phyloP scores from a whole-genome alignment of 2,888 invertebrate genomes.

The Muschampia plurimacula region DNA sequence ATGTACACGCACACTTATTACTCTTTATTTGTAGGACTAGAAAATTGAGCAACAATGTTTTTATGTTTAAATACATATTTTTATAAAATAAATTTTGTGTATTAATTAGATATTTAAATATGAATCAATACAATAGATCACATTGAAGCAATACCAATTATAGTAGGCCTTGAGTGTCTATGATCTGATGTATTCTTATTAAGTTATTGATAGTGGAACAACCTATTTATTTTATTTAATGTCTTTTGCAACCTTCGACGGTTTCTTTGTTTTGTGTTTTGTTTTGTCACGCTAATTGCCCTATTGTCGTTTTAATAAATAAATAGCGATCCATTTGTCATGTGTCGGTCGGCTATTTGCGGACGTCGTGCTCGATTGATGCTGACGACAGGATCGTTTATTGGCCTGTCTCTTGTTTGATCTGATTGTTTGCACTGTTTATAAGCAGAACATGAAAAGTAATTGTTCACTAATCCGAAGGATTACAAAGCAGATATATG shows the following conservation, averaged over 20 bases:
- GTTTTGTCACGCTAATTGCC: constrained; percentile 70
- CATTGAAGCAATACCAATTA: not conserved
- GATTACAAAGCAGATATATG: not conserved
- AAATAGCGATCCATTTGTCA: constrained; percentile 56
- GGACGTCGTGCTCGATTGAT: constrained; percentile 51
- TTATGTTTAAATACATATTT: too few species aligned
- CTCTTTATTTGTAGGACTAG: not conserved
- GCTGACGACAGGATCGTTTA: constrained; percentile 51
- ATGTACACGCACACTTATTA: too few species aligned
- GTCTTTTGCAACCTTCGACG: constrained; percentile 54
- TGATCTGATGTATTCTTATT: not conserved
- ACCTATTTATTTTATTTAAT: constrained; percentile 13
- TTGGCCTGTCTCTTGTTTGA: constrained; percentile 42
- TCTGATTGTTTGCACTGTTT: constrained; percentile 29
- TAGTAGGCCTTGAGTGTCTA: not conserved
- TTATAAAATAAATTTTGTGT: not conserved
- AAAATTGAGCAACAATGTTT: not conserved
- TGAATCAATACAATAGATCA: not conserved
- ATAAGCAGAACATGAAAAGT: constrained; percentile 16
- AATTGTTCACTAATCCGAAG: constrained; percentile 19
- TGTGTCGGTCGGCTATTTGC: constrained; percentile 52
- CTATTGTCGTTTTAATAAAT: constrained; percentile 68
- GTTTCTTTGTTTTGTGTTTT: constrained; percentile 68
- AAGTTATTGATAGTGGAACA: not conserved
- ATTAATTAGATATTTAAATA: not conserved